Base-by-base conservation (phyloP, 2,888 invertebrate genomes). In the Teleogryllus oceanicus region DNA sequence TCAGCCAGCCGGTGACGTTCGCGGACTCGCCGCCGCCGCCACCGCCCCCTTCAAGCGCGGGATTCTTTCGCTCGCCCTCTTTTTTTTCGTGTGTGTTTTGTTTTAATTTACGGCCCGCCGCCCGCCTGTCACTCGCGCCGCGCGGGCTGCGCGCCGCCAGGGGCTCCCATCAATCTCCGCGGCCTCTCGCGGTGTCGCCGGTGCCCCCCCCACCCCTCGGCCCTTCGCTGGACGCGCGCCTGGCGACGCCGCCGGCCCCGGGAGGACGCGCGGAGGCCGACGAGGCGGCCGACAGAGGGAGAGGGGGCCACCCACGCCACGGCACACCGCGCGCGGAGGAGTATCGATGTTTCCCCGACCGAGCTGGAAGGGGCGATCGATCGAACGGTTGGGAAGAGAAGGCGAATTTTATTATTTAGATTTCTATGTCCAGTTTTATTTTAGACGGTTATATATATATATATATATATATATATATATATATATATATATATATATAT, bases 171-270 rank as follows among this genome's bases (percentile, higher is more conserved):
- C 62, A 62, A 62, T 62, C 62, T 62, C 62, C 3, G 13, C 13
- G 62, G 62, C 62, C 62, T 62, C 62, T 62, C 62, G 62, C 62
- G 62, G n/a, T 62, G 62, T 62, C 62, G 62, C 62, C 62, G 62
- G n/a, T 10, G n/a, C 62, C 16, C 62, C 62, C 62, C 13, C n/a
- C n/a, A 0, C 62, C 62, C 18, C 3, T 5, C 18, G n/a, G 62
- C 62, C 62, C 62, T 62, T 62, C 8, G 62, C 37, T 8, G 37
- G 37, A 37, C 37, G 37, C 37, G 37, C 37, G 37, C 37, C 8
- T 8, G 8, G 37, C 37, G 37, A 8, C 37, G 37, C 37, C 37
- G 37, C 62, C 13, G 16, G 4, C n/a, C 62, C n/a, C n/a, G n/a
- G 62, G 16, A 13, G 16, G 13, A 18, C n/a, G 62, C 62, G 62